Evolutionary conservation across 2,888 invertebrate genomes (phyloP).

Genomic region (Tanypteryx hageni): DNA sequence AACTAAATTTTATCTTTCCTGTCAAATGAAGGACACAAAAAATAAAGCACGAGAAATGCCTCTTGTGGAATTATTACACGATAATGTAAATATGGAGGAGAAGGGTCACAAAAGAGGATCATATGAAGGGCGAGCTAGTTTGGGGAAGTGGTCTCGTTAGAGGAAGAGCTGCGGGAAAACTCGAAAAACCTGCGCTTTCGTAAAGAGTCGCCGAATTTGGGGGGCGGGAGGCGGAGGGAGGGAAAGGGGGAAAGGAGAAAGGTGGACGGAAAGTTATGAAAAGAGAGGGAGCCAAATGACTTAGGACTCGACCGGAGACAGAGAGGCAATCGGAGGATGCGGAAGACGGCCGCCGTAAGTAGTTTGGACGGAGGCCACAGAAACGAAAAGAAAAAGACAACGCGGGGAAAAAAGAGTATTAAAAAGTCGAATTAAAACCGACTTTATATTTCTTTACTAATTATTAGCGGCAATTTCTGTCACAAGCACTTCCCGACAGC

Average conservation of each 20-base stretch:
- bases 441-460: background rate
- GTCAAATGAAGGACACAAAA: background rate
- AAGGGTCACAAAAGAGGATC: background rate
- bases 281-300: background rate
- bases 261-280: background rate
- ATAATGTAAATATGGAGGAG: background rate
- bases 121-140: background rate
- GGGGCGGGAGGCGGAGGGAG: background rate
- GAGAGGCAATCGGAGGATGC: slow-evolving; percentile 7
- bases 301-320: background rate
- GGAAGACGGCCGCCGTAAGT: background rate
- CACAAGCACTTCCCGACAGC: background rate
- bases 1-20: background rate
- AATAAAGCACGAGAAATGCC: background rate
- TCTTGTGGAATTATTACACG: background rate
- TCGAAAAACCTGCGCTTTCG: background rate
- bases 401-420: background rate
- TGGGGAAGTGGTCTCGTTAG: slow-evolving; percentile 3
- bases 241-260: background rate
- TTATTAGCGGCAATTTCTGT: background rate
- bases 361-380: background rate
- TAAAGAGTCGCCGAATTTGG: background rate
- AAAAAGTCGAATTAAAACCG: background rate
- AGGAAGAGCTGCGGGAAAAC: background rate
- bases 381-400: background rate